A percentile compares a stretch with the other conserved stretches of the same genome.
These are phyloP conservation scores for Pseudocheirus occidentalis DNA, from an alignment of 2,797 vertebrate species.

Conservation along the genomic window DNA sequence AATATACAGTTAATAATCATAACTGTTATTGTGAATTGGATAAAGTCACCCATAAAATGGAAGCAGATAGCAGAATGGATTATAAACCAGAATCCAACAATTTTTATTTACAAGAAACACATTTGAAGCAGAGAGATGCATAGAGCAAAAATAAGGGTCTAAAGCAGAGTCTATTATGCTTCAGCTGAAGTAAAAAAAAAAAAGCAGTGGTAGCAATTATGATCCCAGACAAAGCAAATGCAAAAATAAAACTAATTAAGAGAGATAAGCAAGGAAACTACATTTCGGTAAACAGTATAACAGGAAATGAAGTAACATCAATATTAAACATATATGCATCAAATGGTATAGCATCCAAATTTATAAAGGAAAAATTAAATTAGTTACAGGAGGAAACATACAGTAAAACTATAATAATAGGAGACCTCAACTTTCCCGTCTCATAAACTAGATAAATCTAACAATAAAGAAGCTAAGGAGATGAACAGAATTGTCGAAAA, in stretches of 20 bases:
- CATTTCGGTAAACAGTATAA: not conserved
- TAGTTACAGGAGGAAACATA: not conserved
- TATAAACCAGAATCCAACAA: not conserved
- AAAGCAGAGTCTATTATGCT: not conserved
- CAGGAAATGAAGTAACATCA: not conserved
- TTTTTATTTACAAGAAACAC: not conserved
- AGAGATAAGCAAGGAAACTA: not conserved
- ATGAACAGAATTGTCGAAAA: not conserved
- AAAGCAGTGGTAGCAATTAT: not conserved
- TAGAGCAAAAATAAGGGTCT: not conserved
- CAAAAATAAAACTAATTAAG: not conserved
- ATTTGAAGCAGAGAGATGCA: not conserved
- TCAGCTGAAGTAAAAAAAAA: not conserved
- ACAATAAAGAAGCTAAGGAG: not conserved
- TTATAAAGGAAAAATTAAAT: not conserved
- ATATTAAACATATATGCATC: not conserved
- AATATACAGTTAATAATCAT: not conserved
- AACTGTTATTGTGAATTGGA: not conserved
- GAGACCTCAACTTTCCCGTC: not conserved
- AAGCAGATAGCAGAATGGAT: not conserved
- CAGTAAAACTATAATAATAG: not conserved
- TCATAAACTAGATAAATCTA: not conserved
- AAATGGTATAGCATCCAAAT: not conserved
- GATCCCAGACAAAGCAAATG: not conserved
- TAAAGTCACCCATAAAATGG: not conserved